Conservation (phyloP, 2,797 vertebrate genomes). For the Notamacropus eugenii region DNA sequence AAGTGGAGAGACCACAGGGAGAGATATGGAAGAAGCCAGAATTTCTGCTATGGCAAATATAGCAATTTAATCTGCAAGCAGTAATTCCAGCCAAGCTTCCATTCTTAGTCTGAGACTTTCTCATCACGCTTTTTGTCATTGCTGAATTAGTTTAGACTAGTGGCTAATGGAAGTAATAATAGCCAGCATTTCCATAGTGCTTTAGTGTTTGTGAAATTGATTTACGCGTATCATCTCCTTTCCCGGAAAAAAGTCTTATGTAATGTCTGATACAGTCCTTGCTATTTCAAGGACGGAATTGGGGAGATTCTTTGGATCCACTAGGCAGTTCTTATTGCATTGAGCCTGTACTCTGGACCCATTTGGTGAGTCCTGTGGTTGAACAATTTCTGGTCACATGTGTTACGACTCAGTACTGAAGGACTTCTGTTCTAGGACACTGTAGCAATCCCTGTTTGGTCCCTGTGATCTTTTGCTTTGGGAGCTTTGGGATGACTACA, state of each 20-base stretch:
- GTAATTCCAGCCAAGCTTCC: constrained; percentile 64
- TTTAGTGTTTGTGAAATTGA: not conserved
- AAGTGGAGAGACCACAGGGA: constrained; percentile 57
- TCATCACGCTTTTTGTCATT: constrained; percentile 41
- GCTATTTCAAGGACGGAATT: not conserved
- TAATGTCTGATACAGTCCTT: not conserved
- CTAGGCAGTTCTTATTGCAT: not conserved
- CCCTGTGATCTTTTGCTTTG: not conserved
- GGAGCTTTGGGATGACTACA: not conserved
- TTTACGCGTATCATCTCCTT: not conserved
- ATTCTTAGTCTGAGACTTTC: constrained; percentile 50
- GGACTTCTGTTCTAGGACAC: not conserved
- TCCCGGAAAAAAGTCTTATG: not conserved
- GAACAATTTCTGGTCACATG: not conserved
- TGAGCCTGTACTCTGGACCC: not conserved
- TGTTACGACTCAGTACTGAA: not conserved
- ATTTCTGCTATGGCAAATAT: constrained; percentile 43
- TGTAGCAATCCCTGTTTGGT: not conserved
- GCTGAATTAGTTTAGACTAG: constrained; percentile 64
- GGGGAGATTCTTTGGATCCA: not conserved
- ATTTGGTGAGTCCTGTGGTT: not conserved
- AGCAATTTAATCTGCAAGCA: constrained; percentile 67
- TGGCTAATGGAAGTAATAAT: constrained; percentile 25
- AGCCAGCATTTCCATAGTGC: constrained; percentile 21
- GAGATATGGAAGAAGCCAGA: constrained; percentile 50